These are phyloP conservation scores for Arenaria interpres DNA, from an alignment of 2,113 vertebrate genomes.

Conservation along the genomic window DNA sequence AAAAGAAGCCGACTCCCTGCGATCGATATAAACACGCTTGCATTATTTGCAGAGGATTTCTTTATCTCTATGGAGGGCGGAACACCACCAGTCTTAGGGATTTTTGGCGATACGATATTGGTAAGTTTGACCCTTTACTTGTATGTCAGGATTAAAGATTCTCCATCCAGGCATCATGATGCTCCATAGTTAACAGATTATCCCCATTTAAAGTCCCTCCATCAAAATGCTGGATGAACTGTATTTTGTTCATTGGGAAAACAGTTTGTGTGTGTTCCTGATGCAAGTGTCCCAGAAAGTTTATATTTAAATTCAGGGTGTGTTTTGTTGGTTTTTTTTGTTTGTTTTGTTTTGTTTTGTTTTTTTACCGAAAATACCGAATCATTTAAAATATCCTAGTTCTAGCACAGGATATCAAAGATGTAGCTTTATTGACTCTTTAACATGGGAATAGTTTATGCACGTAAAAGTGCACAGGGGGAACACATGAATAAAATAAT, in stretches of 20 bases:
- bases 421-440: neutral
- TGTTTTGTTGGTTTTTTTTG: no score
- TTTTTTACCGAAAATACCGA: neutral
- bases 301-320: neutral
- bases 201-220: neutral
- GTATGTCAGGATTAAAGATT: neutral
- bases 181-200: neutral
- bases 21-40: slow-evolving; percentile 85
- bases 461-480: neutral
- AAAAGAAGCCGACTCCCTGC: slow-evolving; percentile 69
- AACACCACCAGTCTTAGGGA: slow-evolving; percentile 72
- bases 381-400: neutral
- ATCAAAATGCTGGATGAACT: neutral
- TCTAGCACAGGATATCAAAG: neutral
- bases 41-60: slow-evolving; percentile 63
- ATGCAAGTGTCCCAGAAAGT: neutral
- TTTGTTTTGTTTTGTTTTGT: neutral
- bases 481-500: neutral
- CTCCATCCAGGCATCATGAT: neutral
- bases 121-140: slow-evolving; percentile 68
- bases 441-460: neutral
- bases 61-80: slow-evolving; percentile 85
- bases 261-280: neutral
- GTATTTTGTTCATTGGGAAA: neutral
- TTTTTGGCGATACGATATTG: slow-evolving; percentile 85